These are phyloP conservation scores for Python bivittatus DNA, from an alignment of 2,113 vertebrate species.

Conservation along the genomic window DNA sequence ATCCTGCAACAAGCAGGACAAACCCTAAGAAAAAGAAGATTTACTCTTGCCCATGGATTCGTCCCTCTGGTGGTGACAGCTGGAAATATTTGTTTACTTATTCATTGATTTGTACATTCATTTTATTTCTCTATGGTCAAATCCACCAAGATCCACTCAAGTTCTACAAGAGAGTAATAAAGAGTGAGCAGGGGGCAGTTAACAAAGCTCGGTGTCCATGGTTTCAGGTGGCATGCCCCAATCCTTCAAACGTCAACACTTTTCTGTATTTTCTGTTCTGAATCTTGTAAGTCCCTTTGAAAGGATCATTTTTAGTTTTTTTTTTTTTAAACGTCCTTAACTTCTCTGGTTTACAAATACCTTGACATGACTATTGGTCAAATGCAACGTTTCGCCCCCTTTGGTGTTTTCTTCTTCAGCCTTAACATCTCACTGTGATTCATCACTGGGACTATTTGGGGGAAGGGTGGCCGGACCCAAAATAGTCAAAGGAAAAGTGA, in stretches of 20 bases:
- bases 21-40: background rate
- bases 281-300: background rate
- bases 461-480: rapidly evolving
- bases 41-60: background rate
- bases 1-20: background rate
- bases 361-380: background rate
- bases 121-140: background rate
- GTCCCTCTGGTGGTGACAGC: background rate
- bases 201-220: too few species aligned
- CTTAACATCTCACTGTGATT: background rate
- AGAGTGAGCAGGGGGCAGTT: background rate
- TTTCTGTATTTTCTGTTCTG: background rate
- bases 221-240: background rate
- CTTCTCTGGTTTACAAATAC: background rate
- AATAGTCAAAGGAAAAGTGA: background rate
- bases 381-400: background rate
- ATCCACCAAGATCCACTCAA: background rate
- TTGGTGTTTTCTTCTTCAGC: background rate
- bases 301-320: background rate
- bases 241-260: background rate
- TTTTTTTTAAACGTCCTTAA: too few species aligned
- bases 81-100: background rate
- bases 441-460: background rate
- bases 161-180: background rate
- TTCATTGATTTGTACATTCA: background rate